Evolutionary conservation across 1,140 invertebrate species (phyloP), one percentile per base, ranked within the genome.

Genomic region (Cyphomyrmex costatus): DNA sequence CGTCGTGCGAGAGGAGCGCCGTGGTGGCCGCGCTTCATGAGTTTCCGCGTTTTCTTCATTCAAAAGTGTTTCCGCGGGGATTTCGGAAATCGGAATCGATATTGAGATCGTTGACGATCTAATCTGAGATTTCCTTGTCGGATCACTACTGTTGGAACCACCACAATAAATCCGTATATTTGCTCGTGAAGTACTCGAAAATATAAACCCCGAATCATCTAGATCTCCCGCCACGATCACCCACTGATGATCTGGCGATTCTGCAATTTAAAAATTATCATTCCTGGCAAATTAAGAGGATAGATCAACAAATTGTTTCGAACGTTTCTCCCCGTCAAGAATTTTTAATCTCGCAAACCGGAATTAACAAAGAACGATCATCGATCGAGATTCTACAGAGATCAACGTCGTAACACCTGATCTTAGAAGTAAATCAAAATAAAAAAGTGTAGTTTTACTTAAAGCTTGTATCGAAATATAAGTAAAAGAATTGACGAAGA

Each of bases 1-100:
- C 42, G 60, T 88, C 80, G 83, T 61, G 70, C 65, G 83, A 86
- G 33, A 84, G 79, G 16, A 16, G 30, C 33, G 86, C 27, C 27
- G 42, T 2, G n/a, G n/a, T 36, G 73, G 51, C 30, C n/a, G n/a
- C 70, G n/a, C 70, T 70, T 49, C 49, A 42, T 19, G 7, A 36
- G 33, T 36, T 65, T 65, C 33, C 63, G 27, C 63, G 36, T 19
- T 46, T 42, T 46, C 12, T 19, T 68, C 60, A 46, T 21, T 7
- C 27, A 2, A 7, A 24, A 33, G 42, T 30, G 27, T 21, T 21
- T 14, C 60, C 16, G 58, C 76, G 42, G 42, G 10, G 42, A 49
- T 65, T 70, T 53, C 14, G n/a, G 24, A 70, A 24, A 70, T 24
- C 21, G 21, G 14, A 46, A 79, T 79, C 63, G 46, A 53, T 53